Percentiles rank a stretch among this genome's conserved stretches.
These are phyloP conservation scores for Eira barbara DNA, from an alignment of 2,113 vertebrate species.

Conservation along the genomic window DNA sequence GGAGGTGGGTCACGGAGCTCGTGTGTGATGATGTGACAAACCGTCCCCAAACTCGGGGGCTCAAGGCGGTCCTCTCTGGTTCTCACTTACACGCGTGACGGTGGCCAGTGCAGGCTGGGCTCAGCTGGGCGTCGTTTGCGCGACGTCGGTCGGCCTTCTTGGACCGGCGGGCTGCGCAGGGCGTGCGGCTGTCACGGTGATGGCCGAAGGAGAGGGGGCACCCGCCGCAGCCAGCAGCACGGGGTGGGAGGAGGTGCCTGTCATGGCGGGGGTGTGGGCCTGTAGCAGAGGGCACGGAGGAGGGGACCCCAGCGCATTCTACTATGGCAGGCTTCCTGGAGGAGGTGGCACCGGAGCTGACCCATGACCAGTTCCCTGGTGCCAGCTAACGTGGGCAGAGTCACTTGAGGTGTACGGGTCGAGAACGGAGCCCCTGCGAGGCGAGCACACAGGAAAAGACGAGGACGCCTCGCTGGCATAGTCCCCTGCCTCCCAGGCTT, in stretches of 20 bases:
- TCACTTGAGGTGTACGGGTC: accelerated
- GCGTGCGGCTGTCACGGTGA: accelerated
- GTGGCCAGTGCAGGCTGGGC: too few relatives aligned
- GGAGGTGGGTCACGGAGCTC: background rate
- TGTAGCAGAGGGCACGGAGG: accelerated
- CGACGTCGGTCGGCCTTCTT: accelerated
- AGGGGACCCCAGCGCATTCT: accelerated
- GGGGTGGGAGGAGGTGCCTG: accelerated
- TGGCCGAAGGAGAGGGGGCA: background rate
- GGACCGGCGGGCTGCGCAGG: accelerated
- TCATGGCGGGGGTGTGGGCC: accelerated
- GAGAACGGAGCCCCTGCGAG: accelerated
- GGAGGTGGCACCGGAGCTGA: background rate
- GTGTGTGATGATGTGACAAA: accelerated
- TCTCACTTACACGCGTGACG: accelerated
- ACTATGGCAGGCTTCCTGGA: background rate
- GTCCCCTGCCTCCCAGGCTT: accelerated
- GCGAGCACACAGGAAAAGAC: accelerated
- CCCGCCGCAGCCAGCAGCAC: accelerated
- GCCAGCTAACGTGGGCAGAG: background rate
- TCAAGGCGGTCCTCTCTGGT: accelerated
- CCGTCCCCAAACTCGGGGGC: too few relatives aligned
- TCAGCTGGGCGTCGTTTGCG: accelerated
- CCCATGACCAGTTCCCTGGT: background rate
- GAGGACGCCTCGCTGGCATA: accelerated